Evolutionary conservation across 2,113 vertebrate species (phyloP).

Genomic region (Nerophis ophidion): DNA sequence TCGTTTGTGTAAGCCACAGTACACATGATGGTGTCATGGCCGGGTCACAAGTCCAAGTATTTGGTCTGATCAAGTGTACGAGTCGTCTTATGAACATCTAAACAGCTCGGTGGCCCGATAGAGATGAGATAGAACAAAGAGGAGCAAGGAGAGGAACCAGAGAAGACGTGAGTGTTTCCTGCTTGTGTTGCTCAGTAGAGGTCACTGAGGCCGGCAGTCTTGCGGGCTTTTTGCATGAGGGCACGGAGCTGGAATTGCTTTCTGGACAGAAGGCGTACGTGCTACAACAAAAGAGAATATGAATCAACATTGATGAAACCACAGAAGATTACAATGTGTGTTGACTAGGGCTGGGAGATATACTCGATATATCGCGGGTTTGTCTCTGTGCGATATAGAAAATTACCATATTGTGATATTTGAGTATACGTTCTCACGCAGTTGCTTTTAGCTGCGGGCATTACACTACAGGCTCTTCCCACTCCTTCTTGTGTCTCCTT

Average conservation of each 20-base stretch:
- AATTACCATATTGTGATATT: too few species aligned
- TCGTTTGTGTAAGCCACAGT: slow-evolving; percentile 6
- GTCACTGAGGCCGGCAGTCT: slow-evolving; percentile 95
- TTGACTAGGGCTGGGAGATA: too few species aligned
- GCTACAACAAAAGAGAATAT: slow-evolving; percentile 67
- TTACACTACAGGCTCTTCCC: too few species aligned
- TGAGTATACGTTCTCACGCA: too few species aligned
- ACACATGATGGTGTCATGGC: slow-evolving; percentile 4
- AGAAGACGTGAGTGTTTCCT: slow-evolving; percentile 33
- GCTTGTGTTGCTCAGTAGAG: slow-evolving; percentile 80
- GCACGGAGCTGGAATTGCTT: slow-evolving; percentile 99
- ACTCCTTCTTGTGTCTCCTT: too few species aligned
- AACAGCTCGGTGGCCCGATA: slow-evolving; percentile 17
- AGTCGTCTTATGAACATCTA: slow-evolving; percentile 9
- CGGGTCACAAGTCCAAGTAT: slow-evolving; percentile 9
- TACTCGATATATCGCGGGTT: too few species aligned
- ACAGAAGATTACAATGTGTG: not conserved
- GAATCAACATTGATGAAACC: not conserved
- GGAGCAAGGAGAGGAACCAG: slow-evolving; percentile 8
- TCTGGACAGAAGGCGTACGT: slow-evolving; percentile 92
- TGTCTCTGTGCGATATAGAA: too few species aligned
- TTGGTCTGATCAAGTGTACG: slow-evolving; percentile 18
- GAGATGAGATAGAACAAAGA: slow-evolving; percentile 27
- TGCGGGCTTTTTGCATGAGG: slow-evolving; percentile 97
- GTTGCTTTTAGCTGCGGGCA: too few species aligned